phyloP scores from a whole-genome alignment of 2,797 vertebrate genomes.

The Pteronotus mesoamericanus region DNA sequence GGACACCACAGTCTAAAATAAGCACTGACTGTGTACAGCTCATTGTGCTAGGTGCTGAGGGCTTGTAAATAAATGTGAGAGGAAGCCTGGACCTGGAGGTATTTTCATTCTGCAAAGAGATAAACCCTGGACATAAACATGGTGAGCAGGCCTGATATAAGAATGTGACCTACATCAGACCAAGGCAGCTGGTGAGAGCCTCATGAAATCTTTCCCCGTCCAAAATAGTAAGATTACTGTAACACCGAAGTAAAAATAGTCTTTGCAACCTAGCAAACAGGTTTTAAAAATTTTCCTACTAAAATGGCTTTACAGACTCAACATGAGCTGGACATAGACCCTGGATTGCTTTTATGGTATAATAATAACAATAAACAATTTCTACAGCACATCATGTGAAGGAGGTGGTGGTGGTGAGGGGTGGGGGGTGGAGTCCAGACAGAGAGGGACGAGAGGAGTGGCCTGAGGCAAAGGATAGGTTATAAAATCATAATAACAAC shows the following conservation, averaged over 20 bases:
- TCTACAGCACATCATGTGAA: background rate
- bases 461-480: background rate
- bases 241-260: background rate
- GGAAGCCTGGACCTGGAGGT: background rate
- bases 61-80: background rate
- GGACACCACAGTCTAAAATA: background rate
- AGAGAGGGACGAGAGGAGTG: background rate
- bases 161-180: background rate
- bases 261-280: background rate
- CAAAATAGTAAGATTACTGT: background rate
- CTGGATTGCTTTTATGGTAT: background rate
- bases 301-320: background rate
- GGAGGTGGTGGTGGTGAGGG: background rate
- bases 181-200: background rate
- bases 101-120: background rate
- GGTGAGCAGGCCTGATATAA: background rate
- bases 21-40: background rate
- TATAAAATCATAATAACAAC: background rate
- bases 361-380: background rate
- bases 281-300: background rate
- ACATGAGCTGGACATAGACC: background rate
- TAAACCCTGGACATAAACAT: background rate
- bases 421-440: no score
- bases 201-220: background rate
- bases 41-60: background rate